phyloP scores from a whole-genome alignment of 2,113 vertebrate species.

The Bagarius yarrelli region DNA sequence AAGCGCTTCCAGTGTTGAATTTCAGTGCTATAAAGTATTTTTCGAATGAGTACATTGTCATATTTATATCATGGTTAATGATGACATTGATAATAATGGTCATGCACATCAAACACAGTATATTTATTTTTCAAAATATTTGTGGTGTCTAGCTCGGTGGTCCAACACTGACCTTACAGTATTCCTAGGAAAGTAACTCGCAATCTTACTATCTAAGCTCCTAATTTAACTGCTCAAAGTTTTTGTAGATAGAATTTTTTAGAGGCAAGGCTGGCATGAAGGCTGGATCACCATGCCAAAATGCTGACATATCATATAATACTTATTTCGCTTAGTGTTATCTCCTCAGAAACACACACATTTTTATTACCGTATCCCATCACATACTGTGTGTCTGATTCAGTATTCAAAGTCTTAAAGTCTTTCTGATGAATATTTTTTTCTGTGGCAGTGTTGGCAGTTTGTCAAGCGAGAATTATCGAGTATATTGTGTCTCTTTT shows the following conservation, averaged over 20 bases:
- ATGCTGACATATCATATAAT: not conserved
- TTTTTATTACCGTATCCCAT: not conserved
- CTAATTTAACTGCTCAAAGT: not conserved
- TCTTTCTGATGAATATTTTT: not conserved
- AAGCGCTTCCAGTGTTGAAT: no score
- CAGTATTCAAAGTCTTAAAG: not conserved
- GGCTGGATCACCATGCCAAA: not conserved
- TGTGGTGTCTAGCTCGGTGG: not conserved
- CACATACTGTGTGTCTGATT: not conserved
- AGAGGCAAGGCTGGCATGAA: not conserved
- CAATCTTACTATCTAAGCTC: not conserved
- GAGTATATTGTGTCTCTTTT: not conserved
- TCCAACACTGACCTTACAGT: not conserved
- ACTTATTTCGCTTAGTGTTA: not conserved
- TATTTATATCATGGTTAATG: not conserved
- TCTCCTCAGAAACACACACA: not conserved
- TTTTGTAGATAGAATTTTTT: not conserved
- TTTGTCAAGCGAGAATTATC: conserved; percentile 17
- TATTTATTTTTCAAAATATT: no score
- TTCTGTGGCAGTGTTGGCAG: not conserved
- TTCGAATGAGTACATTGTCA: not conserved
- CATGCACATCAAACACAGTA: no score
- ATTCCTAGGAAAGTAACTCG: not conserved
- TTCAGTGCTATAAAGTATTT: not conserved
- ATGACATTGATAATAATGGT: not conserved